A percentile compares a stretch with the other conserved stretches of the same genome.
phyloP scores from a whole-genome alignment of 2,797 vertebrate species.

The Vipera ursinii region DNA sequence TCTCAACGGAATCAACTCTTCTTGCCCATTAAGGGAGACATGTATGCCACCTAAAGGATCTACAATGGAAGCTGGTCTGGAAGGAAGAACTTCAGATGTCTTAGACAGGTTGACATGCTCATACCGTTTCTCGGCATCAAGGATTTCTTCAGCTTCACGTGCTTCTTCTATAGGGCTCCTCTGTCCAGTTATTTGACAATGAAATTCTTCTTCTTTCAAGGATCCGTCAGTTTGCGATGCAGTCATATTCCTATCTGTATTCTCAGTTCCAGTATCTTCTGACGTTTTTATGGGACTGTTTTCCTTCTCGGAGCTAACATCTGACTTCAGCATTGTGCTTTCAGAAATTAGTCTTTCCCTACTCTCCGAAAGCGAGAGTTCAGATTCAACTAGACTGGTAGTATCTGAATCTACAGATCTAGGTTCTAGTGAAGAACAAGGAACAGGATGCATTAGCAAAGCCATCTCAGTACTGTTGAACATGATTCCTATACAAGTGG shows the following conservation, averaged over 20 bases:
- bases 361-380: slow-evolving; percentile 79
- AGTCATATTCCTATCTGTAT: slow-evolving; percentile 29
- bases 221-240: slow-evolving; percentile 35
- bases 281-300: slow-evolving; percentile 49
- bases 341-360: slow-evolving; percentile 60
- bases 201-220: slow-evolving; percentile 12
- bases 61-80: slow-evolving; percentile 38
- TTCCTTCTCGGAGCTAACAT: slow-evolving; percentile 67
- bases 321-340: slow-evolving; percentile 61
- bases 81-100: slow-evolving; percentile 65
- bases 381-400: slow-evolving; percentile 87
- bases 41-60: slow-evolving; percentile 64
- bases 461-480: slow-evolving; percentile 82
- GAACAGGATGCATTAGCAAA: slow-evolving; percentile 80
- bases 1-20: slow-evolving; percentile 69
- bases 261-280: slow-evolving; percentile 70
- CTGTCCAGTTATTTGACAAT: slow-evolving; percentile 16
- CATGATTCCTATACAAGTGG: slow-evolving; percentile 80
- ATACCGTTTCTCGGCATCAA: slow-evolving; percentile 59
- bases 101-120: slow-evolving; percentile 40
- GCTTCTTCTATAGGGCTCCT: slow-evolving; percentile 79
- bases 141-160: slow-evolving; percentile 81
- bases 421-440: slow-evolving; percentile 63
- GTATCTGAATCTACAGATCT: slow-evolving; percentile 83
- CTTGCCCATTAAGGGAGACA: slow-evolving; percentile 60